Evolutionary conservation across 2,113 vertebrate species (phyloP).

Genomic region (Laticauda laticaudata): DNA sequence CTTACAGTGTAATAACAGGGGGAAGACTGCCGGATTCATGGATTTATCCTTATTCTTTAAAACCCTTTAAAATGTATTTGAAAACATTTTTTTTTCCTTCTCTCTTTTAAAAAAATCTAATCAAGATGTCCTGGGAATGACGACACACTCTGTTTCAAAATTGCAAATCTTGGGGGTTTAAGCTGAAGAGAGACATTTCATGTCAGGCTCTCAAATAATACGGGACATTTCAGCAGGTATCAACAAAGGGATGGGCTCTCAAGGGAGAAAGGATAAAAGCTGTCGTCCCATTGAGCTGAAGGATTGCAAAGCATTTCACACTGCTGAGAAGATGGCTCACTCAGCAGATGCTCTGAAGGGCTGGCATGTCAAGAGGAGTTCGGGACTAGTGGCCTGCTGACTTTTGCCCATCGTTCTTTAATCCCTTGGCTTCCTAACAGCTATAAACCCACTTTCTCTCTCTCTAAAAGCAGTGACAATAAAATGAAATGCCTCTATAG

Average conservation of each 20-base stretch:
- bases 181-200: background rate
- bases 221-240: background rate
- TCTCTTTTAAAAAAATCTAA: background rate
- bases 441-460: conserved; percentile 26
- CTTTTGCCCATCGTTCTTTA: conserved; percentile 31
- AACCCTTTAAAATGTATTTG: too few species aligned
- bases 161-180: background rate
- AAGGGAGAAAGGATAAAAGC: conserved; percentile 26
- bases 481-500: background rate
- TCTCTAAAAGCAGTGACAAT: conserved; percentile 26
- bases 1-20: background rate
- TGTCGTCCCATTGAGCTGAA: conserved; percentile 34
- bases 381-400: conserved; percentile 30
- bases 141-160: background rate
- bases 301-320: conserved; percentile 47
- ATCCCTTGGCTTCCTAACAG: conserved; percentile 55
- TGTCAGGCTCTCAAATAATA: background rate
- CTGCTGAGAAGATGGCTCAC: conserved; percentile 40
- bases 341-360: conserved; percentile 26
- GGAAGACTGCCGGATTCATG: background rate
- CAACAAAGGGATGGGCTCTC: background rate
- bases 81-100: background rate
- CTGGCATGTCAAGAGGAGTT: conserved; percentile 35
- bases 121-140: background rate
- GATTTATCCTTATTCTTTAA: background rate